Percentiles rank a stretch among this genome's conserved stretches.
Conservation (phyloP, 2,797 vertebrate genomes). For the Hoplostethus mediterraneus region DNA sequence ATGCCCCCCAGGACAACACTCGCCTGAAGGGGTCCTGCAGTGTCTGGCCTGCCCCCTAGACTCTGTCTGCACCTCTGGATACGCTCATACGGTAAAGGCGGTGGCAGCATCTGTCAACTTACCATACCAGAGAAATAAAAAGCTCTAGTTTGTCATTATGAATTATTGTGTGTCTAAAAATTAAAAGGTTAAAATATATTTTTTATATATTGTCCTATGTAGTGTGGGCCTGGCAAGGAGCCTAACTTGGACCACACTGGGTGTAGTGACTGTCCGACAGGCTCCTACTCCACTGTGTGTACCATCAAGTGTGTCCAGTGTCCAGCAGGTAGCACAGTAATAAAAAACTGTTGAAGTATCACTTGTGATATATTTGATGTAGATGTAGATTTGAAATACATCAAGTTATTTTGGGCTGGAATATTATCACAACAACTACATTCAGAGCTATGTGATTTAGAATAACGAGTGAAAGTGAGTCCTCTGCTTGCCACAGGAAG, state of each 20-base stretch:
- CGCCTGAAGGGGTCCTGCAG: conserved; percentile 83
- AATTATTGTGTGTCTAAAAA: neutral
- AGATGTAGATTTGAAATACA: neutral
- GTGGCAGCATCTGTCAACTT: neutral
- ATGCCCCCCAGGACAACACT: conserved; percentile 86
- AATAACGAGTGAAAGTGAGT: conserved; percentile 1
- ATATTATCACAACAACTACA: neutral
- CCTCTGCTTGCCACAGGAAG: conserved; percentile 70
- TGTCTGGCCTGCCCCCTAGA: conserved; percentile 86
- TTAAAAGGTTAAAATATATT: neutral
- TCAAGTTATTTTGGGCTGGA: neutral
- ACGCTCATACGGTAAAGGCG: conserved; percentile 79
- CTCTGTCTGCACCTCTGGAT: conserved; percentile 84
- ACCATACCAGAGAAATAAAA: neutral
- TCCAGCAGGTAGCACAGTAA: conserved; percentile 82
- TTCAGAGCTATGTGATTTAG: neutral
- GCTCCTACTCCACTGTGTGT: conserved; percentile 79
- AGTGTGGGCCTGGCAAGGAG: conserved; percentile 84
- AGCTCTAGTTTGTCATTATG: neutral
- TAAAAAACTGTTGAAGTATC: neutral
- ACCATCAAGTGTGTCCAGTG: conserved; percentile 80
- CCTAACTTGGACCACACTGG: conserved; percentile 73
- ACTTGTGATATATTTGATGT: neutral
- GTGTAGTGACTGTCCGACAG: conserved; percentile 78
- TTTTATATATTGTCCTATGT: conserved; percentile 9